Evolutionary conservation across 2,888 invertebrate species (phyloP).

Genomic region (Cephalotes varians): DNA sequence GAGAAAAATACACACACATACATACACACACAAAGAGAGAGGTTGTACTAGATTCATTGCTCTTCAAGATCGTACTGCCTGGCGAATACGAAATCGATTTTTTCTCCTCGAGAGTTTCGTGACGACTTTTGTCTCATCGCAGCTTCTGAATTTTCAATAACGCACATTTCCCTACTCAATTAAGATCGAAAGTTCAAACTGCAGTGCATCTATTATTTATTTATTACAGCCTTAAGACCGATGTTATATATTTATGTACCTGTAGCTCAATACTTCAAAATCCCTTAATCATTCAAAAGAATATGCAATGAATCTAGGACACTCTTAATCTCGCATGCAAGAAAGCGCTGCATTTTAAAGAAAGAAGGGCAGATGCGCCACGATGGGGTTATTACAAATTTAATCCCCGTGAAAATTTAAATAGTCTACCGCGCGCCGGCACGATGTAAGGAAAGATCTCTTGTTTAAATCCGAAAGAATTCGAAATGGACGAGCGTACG

Average conservation of each 20-base stretch:
- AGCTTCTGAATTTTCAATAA: background rate
- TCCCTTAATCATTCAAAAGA: constrained; percentile 3
- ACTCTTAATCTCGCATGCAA: constrained; percentile 21
- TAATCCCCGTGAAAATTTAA: constrained; percentile 43
- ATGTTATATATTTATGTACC: background rate
- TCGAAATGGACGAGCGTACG: constrained; percentile 2
- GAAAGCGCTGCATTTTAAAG: constrained; percentile 4
- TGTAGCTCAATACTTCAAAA: background rate
- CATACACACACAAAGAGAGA: background rate
- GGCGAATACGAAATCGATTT: background rate
- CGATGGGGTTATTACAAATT: constrained; percentile 29
- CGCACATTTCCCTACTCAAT: background rate
- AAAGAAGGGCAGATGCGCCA: constrained; percentile 34
- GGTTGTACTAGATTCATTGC: background rate
- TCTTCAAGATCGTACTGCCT: background rate
- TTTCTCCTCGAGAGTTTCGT: background rate
- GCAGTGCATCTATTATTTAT: background rate
- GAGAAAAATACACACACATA: background rate
- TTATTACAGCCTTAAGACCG: background rate
- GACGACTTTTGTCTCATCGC: background rate
- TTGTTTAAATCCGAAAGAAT: constrained; percentile 26
- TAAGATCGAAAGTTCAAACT: background rate
- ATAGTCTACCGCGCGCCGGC: background rate
- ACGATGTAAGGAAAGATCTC: constrained; percentile 33
- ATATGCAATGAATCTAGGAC: background rate